Percentiles rank a stretch among this genome's conserved stretches.
These are phyloP conservation scores for Misgurnus anguillicaudatus DNA, from an alignment of 2,113 vertebrate genomes.

Conservation along the genomic window DNA sequence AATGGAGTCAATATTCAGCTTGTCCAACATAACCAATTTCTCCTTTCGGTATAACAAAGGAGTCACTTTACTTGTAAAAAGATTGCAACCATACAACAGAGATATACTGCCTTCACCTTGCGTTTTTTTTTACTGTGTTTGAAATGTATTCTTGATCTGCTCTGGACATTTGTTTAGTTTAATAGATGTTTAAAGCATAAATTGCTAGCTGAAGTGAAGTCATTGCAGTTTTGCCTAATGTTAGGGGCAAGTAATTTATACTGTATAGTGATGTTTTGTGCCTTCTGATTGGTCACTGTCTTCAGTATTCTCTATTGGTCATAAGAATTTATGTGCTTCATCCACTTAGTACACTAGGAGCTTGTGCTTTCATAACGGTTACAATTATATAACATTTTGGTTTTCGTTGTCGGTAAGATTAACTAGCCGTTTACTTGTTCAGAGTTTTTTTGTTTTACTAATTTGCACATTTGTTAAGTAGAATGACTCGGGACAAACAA, in stretches of 20 bases:
- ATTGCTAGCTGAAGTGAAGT: constrained; percentile 6
- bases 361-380: constrained; percentile 27
- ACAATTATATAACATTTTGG: not conserved
- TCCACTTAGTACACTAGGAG: constrained; percentile 21
- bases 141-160: constrained; percentile 23
- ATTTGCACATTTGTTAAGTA: constrained; percentile 30
- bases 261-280: constrained; percentile 61
- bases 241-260: constrained; percentile 30
- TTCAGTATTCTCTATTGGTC: constrained; percentile 48
- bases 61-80: constrained; percentile 13
- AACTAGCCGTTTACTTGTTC: not conserved
- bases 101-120: constrained; percentile 60
- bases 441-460: constrained; percentile 11
- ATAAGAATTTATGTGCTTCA: constrained; percentile 14
- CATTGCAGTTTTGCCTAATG: constrained; percentile 29
- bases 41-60: constrained; percentile 4
- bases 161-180: constrained; percentile 39
- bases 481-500: constrained; percentile 36
- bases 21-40: constrained; percentile 15
- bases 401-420: not conserved
- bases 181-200: constrained; percentile 22
- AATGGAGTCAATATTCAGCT: constrained; percentile 21
- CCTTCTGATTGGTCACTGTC: constrained; percentile 57
- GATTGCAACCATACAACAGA: constrained; percentile 44
- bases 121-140: constrained; percentile 42